Base-by-base conservation (phyloP, 2,113 vertebrate species). In the Proteles cristata region DNA sequence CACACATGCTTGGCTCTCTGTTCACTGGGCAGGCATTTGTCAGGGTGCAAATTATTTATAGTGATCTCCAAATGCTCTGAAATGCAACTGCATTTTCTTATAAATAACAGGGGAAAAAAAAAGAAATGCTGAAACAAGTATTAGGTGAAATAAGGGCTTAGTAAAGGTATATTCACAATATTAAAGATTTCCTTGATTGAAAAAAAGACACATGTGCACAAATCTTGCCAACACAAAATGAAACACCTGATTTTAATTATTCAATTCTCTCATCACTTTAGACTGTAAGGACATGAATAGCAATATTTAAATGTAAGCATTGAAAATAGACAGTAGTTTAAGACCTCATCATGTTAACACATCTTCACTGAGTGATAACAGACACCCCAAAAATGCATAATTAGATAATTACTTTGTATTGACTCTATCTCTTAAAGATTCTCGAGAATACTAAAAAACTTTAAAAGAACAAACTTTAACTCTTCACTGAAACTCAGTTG, bases 31-130 rank as follows among this genome's bases (percentile, higher is more conserved):
- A 95, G 48, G 74, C 79, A 87, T 96, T 97, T 95, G 68, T 87
- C 73, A 95, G 28, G 7, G 10, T 94, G 23, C 95, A 96, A 96
- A 96, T 96, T 88, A 97, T 96, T 96, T 96, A 97, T 35, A 80
- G 43, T 53, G 55, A 5, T 95, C 66, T 95, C 66, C 73, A 94
- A 94, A 96, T 88, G 68, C 81, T 96, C 87, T 84, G 76, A 21
- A 93, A 97, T 95, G 73, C 92, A 92, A 77, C 65, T 58, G 7
- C 12, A 79, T 68, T 93, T 68, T 58, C 45, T 93, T 93, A 93
- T 68, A 73, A 89, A 89, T 43, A 61, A 88, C 83, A 61, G 23
- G 3, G 39, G 3, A 39, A 71, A 58, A 15, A 25, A 76, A 95
- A 69, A 53, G 19, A 80, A 95, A 93, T 88, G 15, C 25, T 85